Base-by-base conservation (phyloP, 2,113 vertebrate species). In the Psittacara wagleri region DNA sequence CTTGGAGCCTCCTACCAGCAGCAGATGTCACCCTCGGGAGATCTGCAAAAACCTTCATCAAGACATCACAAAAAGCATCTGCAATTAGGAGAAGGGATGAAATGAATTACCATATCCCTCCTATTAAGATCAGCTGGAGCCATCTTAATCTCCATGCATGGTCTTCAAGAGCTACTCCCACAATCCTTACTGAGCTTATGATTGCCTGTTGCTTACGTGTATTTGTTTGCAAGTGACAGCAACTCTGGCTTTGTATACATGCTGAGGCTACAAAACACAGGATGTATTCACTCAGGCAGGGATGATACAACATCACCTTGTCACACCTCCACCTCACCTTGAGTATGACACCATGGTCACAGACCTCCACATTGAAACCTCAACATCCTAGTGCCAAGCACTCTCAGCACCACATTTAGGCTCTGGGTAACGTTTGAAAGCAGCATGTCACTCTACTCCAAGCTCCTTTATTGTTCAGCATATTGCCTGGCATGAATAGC, bases 81-180 rank as follows among this genome's bases (percentile, higher is more conserved):
- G 82, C 64, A 95, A 90, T 93, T 96, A 94, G 52, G 39, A 89
- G 29, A 77, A 86, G 46, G 37, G 68, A 83, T 83, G 46, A 86
- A 90, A 92, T 72, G 8, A 90, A 94, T 88, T 66, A 80, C 54
- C 70, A 59, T 61, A 55, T 11, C 23, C 64, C n/a, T 86, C 46
- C 72, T 91, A 67, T 63, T 70, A 77, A 74, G 54, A 51, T 88
- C 82, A 92, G 16, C 75, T 70, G 55, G 75, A 92, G 61, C 13
- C 76, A 77, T 35, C 68, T 86, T 83, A 54, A 86, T 59, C 63
- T 80, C 68, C 15, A 23, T 5, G 37, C 17, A 33, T 3, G 0
- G 28, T 43, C 72, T 90, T 75, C 54, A 81, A 55, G 51, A 90
- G 61, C 68, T 81, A 46, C 35, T 80, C 54, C 55, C 20, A 20